phyloP scores from a whole-genome alignment of 2,113 vertebrate genomes.

The Megaleporinus macrocephalus region DNA sequence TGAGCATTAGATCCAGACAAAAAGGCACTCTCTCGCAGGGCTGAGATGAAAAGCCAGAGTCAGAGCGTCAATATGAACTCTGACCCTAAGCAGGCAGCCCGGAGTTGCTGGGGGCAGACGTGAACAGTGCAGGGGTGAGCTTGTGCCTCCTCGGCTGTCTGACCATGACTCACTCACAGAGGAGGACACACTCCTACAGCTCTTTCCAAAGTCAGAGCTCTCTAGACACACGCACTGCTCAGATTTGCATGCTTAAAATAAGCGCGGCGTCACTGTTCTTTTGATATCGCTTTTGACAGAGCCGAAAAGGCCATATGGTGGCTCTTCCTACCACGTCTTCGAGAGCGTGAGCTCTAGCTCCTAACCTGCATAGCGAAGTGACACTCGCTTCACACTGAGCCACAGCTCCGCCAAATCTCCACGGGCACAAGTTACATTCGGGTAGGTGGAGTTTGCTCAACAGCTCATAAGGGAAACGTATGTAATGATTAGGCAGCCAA shows the following conservation, averaged over 20 bases:
- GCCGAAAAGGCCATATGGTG: conserved; percentile 6
- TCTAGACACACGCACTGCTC: conserved; percentile 28
- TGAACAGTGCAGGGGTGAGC: conserved; percentile 6
- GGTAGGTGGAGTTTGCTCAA: not conserved
- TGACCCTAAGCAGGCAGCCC: not conserved
- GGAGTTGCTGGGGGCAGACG: not conserved
- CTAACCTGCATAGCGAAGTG: not conserved
- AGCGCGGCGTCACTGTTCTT: not conserved
- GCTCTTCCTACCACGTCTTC: not conserved
- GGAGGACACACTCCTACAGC: conserved; percentile 25
- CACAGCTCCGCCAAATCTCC: conserved; percentile 4
- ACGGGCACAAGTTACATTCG: not conserved
- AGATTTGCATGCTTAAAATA: conserved; percentile 1
- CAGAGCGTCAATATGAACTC: conserved; percentile 20
- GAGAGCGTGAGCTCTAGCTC: not conserved
- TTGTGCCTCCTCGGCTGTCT: conserved; percentile 6
- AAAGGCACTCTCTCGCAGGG: not conserved
- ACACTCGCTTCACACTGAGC: not conserved
- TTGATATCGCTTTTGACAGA: conserved; percentile 9
- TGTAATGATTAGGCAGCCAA: conserved; percentile 7
- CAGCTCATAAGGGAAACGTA: conserved; percentile 1
- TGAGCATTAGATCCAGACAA: not conserved
- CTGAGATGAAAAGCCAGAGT: not conserved
- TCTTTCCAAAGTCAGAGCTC: conserved; percentile 40
- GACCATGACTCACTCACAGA: conserved; percentile 38